Evolutionary conservation across 2,888 invertebrate genomes (phyloP), one percentile per base, ranked within the genome.

Genomic region (Orchesellides sinensis): DNA sequence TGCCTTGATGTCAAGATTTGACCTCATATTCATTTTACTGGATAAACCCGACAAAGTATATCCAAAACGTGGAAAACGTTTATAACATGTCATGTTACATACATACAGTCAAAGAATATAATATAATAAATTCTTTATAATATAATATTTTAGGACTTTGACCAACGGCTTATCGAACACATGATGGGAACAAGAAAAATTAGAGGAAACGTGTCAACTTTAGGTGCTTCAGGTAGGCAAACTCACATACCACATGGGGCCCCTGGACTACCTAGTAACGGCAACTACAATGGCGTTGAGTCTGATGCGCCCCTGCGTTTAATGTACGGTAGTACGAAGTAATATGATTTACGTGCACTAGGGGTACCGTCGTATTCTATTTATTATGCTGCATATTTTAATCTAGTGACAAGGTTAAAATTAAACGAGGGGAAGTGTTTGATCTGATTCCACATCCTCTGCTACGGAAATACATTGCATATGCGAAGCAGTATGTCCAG

Each of bases 401-500:
- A 54, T 85, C 91, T 91, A 94, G 93, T 84, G 92, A 92, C 89
- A 92, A 93, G 87, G 91, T 95, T 84, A 92, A 92, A 85, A 88
- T 93, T 35, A 90, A 91, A 72, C 90, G 91, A 2, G 92, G 92
- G 2, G 94, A 95, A 89, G 90, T 91, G 0, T 90, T 94, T 35
- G 95, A 96, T 89, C 91, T 93, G 2, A 91, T 98, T 78, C 96
- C 98, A 0, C 92, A 93, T 66, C 92, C 93, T 69, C 90, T 96
- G 61, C 92, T 98, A 3, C 93, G 96, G 83, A 98, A 97, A 91
- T 98, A 97, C 89, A 95, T 98, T 87, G 95, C 95, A 0, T 98
- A 98, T 90, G 96, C 97, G 0, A 93, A 95, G 83, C 94, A 96
- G 90, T 96, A 96, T 90, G 95, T 97, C 0, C 93, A 95, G 86